Base-by-base conservation (phyloP, 2,797 vertebrate species). In the Cirrhinus molitorella region DNA sequence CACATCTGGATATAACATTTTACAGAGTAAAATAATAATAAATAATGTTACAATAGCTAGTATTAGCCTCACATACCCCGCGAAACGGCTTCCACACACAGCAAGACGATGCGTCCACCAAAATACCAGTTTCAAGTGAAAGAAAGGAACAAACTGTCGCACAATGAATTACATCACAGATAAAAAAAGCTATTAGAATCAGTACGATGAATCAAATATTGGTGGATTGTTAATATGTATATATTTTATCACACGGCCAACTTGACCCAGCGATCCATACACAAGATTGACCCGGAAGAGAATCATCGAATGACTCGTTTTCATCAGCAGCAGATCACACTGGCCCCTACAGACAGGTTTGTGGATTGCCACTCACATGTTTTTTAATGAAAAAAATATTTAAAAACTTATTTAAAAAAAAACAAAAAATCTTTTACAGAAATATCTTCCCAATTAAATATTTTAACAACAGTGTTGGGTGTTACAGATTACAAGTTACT, bases 151-250 rank as follows among this genome's bases (percentile, higher is more conserved):
- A 85, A 87, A 81, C 67, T 81, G 85, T 87, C 84, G 79, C 17
- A 86, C 55, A 34, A 63, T 65, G 84, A 87, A 40, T 59, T 31
- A 86, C 66, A 90, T 86, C 81, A 86, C 88, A 86, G 87, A 85
- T 81, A 25, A 16, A 78, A n/a, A 19, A 16, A 23, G 5, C 12
- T 47, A 37, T 13, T 4, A 12, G 1, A 43, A 75, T 45, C 47
- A 12, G 25, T 34, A n/a, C n/a, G 34, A 76, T 6, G 2, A 16
- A 43, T 57, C 12, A 76, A 68, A 76, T 5, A 31, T 3, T 28
- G 51, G 0, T n/a, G 13, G 13, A 83, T 9, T 5, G 61, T 11
- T 43, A 49, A 75, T 40, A 2, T 7, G 5, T 21, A 17, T 21
- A 17, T 67, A 3, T 67, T 45, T 45, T 16, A 8, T 14, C 40